phyloP scores from a whole-genome alignment of 2,888 invertebrate species.

The Lordiphosa fenestrarum region DNA sequence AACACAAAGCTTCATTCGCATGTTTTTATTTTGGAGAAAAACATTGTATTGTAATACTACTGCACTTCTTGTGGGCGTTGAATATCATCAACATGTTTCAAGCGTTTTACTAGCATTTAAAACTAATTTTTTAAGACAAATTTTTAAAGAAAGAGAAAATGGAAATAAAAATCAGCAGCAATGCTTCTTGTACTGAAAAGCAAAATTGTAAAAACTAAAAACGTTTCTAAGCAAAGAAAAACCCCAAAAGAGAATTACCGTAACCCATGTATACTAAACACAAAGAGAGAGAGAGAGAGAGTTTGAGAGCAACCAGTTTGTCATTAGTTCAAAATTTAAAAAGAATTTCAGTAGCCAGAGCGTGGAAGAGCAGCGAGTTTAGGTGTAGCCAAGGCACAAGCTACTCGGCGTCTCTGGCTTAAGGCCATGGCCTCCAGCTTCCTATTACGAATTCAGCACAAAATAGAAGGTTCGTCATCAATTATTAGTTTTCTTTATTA shows the following conservation, averaged over 20 bases:
- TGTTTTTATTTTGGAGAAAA: slow-evolving; percentile 54
- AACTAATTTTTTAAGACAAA: slow-evolving; percentile 62
- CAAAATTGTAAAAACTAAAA: slow-evolving; percentile 11
- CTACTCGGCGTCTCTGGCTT: no score
- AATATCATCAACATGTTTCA: slow-evolving; percentile 55
- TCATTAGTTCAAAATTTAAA: no score
- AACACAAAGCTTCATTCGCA: slow-evolving; percentile 46
- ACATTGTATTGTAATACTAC: slow-evolving; percentile 23
- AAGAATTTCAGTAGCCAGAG: slow-evolving; percentile 6
- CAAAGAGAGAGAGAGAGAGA: neutral
- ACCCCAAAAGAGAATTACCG: neutral
- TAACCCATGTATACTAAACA: no score
- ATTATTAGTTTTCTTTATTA: slow-evolving; percentile 5
- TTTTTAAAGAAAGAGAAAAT: slow-evolving; percentile 59
- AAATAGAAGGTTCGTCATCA: neutral
- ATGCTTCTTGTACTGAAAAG: neutral
- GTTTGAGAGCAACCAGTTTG: neutral
- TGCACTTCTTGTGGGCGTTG: slow-evolving; percentile 64
- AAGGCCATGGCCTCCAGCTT: neutral
- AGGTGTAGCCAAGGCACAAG: no score
- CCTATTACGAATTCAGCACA: slow-evolving; percentile 21
- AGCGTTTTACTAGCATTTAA: slow-evolving; percentile 70
- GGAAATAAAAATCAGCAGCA: slow-evolving; percentile 26
- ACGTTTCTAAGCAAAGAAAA: slow-evolving; percentile 10
- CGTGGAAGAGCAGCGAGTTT: slow-evolving; percentile 7